Percentiles rank a stretch among this genome's conserved stretches.
Conservation (phyloP, 2,113 vertebrate species). For the Gnathonemus echidnorhynchus region DNA sequence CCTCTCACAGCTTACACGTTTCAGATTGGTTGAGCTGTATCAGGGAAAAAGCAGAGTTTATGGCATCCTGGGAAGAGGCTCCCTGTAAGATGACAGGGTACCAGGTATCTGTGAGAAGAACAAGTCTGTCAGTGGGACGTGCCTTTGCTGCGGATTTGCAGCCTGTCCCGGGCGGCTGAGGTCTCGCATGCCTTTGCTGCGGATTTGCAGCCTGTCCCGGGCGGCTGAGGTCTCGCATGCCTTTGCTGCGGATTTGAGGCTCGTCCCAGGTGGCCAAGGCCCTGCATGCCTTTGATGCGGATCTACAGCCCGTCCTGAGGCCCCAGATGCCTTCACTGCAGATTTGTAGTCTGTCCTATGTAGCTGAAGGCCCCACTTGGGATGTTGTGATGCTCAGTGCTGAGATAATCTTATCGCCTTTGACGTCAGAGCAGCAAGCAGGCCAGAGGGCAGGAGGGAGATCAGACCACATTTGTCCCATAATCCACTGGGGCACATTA, state of each 20-base stretch:
- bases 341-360: neutral
- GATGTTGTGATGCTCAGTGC: neutral
- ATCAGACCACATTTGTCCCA: neutral
- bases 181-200: neutral
- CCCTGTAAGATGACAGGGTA: neutral
- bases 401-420: neutral
- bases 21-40: neutral
- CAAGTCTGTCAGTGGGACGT: neutral
- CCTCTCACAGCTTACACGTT: neutral
- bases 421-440: constrained; percentile 4
- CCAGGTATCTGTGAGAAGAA: neutral
- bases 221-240: neutral
- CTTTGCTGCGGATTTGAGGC: neutral
- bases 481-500: neutral
- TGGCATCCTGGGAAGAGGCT: neutral
- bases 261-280: too few relatives aligned
- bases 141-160: neutral
- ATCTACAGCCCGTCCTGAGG: neutral
- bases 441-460: neutral
- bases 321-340: too few relatives aligned
- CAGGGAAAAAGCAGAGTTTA: neutral
- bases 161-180: neutral
- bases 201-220: neutral
- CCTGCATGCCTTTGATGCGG: neutral
- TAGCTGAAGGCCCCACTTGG: neutral